phyloP scores from a whole-genome alignment of 2,888 invertebrate species.

The Himalopsyche kuldschensis region DNA sequence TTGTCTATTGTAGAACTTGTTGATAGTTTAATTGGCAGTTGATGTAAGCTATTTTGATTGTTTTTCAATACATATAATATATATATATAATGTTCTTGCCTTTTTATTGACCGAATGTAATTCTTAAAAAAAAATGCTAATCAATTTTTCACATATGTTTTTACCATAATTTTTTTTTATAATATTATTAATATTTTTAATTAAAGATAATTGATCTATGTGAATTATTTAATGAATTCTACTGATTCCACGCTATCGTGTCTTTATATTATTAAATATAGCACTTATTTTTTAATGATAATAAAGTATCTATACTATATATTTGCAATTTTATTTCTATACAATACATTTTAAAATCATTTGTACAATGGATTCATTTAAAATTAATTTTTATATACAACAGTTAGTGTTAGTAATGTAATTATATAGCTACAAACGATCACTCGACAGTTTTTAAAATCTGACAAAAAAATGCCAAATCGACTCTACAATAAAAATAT shows the following conservation, averaged over 20 bases:
- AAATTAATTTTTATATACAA: constrained; percentile 13
- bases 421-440: not conserved
- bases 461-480: not conserved
- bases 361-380: constrained; percentile 23
- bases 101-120: not conserved
- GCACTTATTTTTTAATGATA: constrained; percentile 24
- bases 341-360: constrained; percentile 22
- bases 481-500: not conserved
- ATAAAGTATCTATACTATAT: constrained; percentile 18
- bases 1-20: not conserved
- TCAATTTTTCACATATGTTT: not conserved
- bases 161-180: not conserved
- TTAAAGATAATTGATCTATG: constrained; percentile 14
- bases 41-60: not conserved
- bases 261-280: constrained; percentile 14
- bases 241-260: constrained; percentile 1
- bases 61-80: too few relatives aligned
- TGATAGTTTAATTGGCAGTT: not conserved
- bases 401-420: not conserved
- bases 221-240: constrained; percentile 14
- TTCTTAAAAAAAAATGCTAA: not conserved
- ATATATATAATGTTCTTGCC: not conserved
- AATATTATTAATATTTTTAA: not conserved
- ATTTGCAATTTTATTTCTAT: constrained; percentile 25
- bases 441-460: not conserved